Base-by-base conservation (phyloP, 2,888 invertebrate genomes). In the Lasioglossum zephyrum region DNA sequence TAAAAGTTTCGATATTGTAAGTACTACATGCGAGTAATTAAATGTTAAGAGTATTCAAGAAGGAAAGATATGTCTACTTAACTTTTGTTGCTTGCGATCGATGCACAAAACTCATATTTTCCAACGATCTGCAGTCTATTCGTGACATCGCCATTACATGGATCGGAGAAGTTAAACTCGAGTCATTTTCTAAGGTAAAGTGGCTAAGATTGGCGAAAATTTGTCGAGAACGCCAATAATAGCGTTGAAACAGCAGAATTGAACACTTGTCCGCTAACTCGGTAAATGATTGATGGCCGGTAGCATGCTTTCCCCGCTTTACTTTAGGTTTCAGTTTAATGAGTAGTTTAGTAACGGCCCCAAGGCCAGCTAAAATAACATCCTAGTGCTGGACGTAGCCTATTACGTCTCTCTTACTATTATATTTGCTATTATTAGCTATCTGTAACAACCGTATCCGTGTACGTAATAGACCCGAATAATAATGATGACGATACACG, bases 341-440 rank as follows among this genome's bases (percentile, higher is more conserved):
- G 63, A 31, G 16, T 31, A 16, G 63, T 63, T 63, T 63, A 11
- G 63, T 2, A n/a, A 31, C 31, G 63, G 2, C 31, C 31, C 31
- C 31, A 63, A 63, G 63, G 63, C 63, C 63, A n/a, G 31, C 31
- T 31, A 31, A 63, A 63, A 63, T 63, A 63, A 63, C 63, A 63
- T 31, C 63, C 31, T 63, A 31, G 2, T 31, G 6, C 63, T 63
- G 31, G 31, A 31, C 63, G 16, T n/a, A 31, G 63, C 26, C 26
- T 63, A 16, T 13, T 31, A 31, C 31, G 26, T 63, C 16, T 16
- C 16, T 31, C 13, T 63, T 16, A 31, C 60, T 60, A 26, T 60
- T 60, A 60, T 49, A 63, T 63, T 63, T 26, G 31, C 63, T 31
- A 31, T 16, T 63, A 63, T 63, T 31, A 63, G 16, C 16, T 16